Evolutionary conservation across 1,140 invertebrate species (phyloP), one percentile per base, ranked within the genome.

Genomic region (Tenebrio molitor): DNA sequence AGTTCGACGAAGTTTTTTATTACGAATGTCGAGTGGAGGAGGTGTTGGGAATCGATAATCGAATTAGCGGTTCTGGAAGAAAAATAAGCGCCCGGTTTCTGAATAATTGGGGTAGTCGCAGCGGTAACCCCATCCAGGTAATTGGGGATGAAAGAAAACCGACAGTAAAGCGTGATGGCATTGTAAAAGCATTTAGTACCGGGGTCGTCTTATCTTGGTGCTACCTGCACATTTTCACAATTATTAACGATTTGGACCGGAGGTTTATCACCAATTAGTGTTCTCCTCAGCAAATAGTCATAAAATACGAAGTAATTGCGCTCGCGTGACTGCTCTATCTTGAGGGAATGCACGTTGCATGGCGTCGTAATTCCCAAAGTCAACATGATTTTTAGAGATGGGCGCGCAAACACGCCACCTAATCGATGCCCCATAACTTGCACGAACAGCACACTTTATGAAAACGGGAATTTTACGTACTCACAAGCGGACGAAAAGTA

Each of bases 11-110:
- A 58, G 10, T 25, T 58, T 58, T 58, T 58, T 58, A 58, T 58
- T 58, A 15, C 50, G 21, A 50, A 29, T 58, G 50, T 23, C 19
- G 29, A 58, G 15, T 58, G 50, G 15, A 21, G 23, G 50, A 58
- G 50, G 50, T 58, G 50, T 21, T 29, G 50, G 50, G 29, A 58
- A 58, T 58, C 50, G 50, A 58, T 58, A 29, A 58, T 58, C 21
- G 23, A 58, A 58, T 58, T 58, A 58, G 21, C 50, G 23, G n/a
- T 58, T 53, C 23, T n/a, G 29, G 50, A 25, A 58, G n/a, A n/a
- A 58, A 58, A 29, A 29, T 19, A 10, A 58, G 15, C 44, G 44
- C 17, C 4, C 25, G 36, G 36, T 39, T 39, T 39, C 36, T 39
- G 50, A 58, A 58, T 58, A 58, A 58, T 58, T 29, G 21, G 2